Evolutionary conservation across 2,888 invertebrate species (phyloP).

Genomic region (Meliscaeva auricollis): DNA sequence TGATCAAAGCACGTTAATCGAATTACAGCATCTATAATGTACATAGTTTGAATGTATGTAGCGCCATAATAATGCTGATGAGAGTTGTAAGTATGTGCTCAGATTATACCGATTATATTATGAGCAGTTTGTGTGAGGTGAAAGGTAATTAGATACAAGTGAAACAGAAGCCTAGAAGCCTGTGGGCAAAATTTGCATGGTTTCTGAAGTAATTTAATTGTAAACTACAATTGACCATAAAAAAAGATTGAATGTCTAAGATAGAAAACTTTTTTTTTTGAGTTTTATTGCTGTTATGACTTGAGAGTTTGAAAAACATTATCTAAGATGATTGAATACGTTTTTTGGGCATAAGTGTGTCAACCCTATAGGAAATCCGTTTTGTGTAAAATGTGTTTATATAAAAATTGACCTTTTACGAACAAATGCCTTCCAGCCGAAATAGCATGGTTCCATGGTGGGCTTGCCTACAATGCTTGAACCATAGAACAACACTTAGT

Average conservation of each 20-base stretch:
- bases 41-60: conserved; percentile 42
- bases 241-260: conserved; percentile 61
- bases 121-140: conserved; percentile 67
- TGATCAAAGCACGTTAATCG: conserved; percentile 59
- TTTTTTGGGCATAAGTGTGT: not conserved
- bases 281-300: not conserved
- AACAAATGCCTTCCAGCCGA: too few relatives aligned
- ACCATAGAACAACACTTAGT: too few relatives aligned
- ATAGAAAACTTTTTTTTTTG: conserved; percentile 30
- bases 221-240: conserved; percentile 54
- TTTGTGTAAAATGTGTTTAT: too few relatives aligned
- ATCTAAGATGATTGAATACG: not conserved
- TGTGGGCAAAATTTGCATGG: conserved; percentile 59
- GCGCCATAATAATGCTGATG: conserved; percentile 73
- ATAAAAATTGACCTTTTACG: too few relatives aligned
- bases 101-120: conserved; percentile 59
- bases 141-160: conserved; percentile 65
- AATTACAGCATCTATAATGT: conserved; percentile 31
- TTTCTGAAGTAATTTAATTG: conserved; percentile 52
- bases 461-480: too few relatives aligned
- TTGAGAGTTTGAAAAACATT: too few relatives aligned
- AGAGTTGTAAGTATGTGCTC: conserved; percentile 68
- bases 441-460: too few relatives aligned
- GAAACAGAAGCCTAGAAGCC: conserved; percentile 35
- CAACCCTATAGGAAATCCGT: not conserved